Evolutionary conservation across 2,113 vertebrate species (phyloP), one percentile per base, ranked within the genome.

Genomic region (Daubentonia madagascariensis): DNA sequence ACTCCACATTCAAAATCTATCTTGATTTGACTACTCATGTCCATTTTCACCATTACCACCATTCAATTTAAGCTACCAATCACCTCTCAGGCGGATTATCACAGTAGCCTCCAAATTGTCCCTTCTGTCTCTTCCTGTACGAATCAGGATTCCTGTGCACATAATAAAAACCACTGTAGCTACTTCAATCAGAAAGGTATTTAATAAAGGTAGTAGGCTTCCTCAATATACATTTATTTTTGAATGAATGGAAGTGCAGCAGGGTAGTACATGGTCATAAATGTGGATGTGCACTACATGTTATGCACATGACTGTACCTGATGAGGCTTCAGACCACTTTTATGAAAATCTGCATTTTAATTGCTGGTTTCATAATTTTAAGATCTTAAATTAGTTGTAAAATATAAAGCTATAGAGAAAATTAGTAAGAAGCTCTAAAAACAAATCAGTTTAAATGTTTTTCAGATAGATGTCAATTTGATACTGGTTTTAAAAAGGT

Each of bases 391-490:
- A 79, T 85, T 95, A 54, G 63, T 84, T 93, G 45, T 95, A 85
- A 96, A 94, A 88, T 83, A 25, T 54, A 92, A 93, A 91, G 16
- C 67, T 89, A 43, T 91, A 65, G 94, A 93, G 72, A 94, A 96
- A 96, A 89, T 87, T 70, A 63, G 28, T 63, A 67, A 75, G 14
- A 85, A 79, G 94, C 20, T 94, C 22, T 78, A 89, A 94, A 87
- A 94, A 81, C 7, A 18, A 86, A 59, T 92, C 65, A 84, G 11
- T 90, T 90, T 72, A 96, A 94, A 94, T 6, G 59, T 87, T 94
- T 97, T 95, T 57, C 57, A 78, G 22, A 48, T 84, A 93, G 14
- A 35, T 89, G 28, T 89, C 54, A 50, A 13, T 89, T 81, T 63
- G 35, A 85, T 83, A 40, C 45, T 96, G n/a, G 10, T 63, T 68